Evolutionary conservation across 1,140 invertebrate genomes (phyloP), one percentile per base, ranked within the genome.

Genomic region (Drosophila pseudoananassae): DNA sequence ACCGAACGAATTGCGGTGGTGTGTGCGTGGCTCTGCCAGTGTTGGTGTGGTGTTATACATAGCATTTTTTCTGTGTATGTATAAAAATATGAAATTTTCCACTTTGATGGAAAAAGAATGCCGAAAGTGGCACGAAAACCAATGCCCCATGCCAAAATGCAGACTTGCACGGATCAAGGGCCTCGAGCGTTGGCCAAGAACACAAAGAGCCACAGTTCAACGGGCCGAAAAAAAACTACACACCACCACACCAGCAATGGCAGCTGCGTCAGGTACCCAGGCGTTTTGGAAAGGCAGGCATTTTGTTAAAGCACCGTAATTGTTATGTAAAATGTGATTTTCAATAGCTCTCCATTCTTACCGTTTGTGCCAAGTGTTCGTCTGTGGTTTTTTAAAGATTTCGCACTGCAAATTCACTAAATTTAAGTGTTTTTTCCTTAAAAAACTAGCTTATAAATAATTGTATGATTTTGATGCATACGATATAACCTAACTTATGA

Each of bases 401-500:
- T 91, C 90, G 90, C 90, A 91, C 90, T 91, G 90, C 90, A 91
- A 91, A 91, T 90, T 91, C 90, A 91, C 90, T 91, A 91, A 91
- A 91, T 91, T 91, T 91, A 91, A 90, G 90, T 91, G 82, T 89
- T 91, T 91, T 87, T 91, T 91, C 90, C 90, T 91, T 91, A 91
- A 91, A 91, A 91, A 91, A 91, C 90, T 91, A 91, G 90, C 90
- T 91, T 91, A 91, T 91, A 91, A 90, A 89, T 91, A 91, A 91
- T 91, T 91, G 87, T 91, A 91, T 91, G 90, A 91, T 90, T 91
- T 75, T 91, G 90, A 91, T 91, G 89, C 89, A 91, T 91, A 91
- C 91, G 90, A 91, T 91, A 91, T 91, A 91, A 91, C 91, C 91
- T 91, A 91, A 91, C 91, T 91, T 91, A 91, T 88, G 83, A 88